These are phyloP conservation scores for Hipposideros armiger DNA, from an alignment of 2,113 vertebrate species.

Conservation along the genomic window DNA sequence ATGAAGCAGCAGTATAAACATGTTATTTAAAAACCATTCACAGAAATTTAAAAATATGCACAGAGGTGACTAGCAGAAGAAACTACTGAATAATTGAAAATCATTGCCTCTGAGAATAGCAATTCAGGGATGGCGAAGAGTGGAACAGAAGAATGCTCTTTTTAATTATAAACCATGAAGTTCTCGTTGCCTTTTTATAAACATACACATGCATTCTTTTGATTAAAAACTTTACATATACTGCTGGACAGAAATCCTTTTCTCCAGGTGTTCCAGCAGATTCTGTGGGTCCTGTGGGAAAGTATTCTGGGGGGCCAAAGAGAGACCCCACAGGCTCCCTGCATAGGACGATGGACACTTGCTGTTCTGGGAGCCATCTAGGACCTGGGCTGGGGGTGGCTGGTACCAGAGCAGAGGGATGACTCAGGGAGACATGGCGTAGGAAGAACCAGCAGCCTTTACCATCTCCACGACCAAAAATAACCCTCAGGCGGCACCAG, in stretches of 20 bases:
- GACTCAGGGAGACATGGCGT: background rate
- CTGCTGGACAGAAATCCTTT: background rate
- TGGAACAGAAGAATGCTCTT: background rate
- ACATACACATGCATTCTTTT: background rate
- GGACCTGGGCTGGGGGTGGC: background rate
- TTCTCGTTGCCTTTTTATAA: background rate
- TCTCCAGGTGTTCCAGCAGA: background rate
- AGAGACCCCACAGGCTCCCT: background rate
- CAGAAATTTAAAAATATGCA: constrained; percentile 42
- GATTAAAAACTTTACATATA: background rate
- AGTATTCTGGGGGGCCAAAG: background rate
- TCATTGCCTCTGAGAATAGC: background rate
- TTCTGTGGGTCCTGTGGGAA: background rate
- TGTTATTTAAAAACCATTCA: constrained; percentile 51
- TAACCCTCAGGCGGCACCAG: constrained; percentile 30
- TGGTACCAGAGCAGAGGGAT: background rate
- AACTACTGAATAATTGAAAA: constrained; percentile 50
- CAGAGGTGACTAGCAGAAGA: constrained; percentile 35
- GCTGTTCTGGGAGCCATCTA: constrained; percentile 6
- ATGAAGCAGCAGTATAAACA: background rate
- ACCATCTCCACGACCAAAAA: background rate
- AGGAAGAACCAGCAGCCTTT: background rate
- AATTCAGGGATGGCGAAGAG: background rate
- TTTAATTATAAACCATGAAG: background rate
- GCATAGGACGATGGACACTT: background rate